Percentiles rank a stretch among this genome's conserved stretches.
These are phyloP conservation scores for Eudorcas thomsonii DNA, from an alignment of 2,113 vertebrate species.

Conservation along the genomic window DNA sequence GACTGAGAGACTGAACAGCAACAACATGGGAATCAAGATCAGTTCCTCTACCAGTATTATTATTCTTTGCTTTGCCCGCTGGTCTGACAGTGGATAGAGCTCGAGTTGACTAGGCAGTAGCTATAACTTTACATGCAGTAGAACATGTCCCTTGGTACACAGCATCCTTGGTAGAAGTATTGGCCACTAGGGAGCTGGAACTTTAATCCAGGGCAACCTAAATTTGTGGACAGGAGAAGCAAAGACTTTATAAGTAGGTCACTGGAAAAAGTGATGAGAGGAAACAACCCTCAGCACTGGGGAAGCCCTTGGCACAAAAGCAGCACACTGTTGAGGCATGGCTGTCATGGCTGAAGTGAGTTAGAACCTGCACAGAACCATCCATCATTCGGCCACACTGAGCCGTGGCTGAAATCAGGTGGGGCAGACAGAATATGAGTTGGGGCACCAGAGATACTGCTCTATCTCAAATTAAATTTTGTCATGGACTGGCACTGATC, in stretches of 20 bases:
- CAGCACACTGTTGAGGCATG: background rate
- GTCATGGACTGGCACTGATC: background rate
- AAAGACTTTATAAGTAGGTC: background rate
- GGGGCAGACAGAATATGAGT: background rate
- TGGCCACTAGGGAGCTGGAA: background rate
- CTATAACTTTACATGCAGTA: background rate
- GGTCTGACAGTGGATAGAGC: background rate
- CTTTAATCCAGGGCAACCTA: background rate
- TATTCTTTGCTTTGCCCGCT: background rate
- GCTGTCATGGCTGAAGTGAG: background rate
- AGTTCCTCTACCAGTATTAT: background rate
- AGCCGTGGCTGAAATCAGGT: background rate
- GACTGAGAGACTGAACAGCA: background rate
- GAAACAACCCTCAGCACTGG: background rate
- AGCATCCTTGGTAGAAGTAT: background rate
- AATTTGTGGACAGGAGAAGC: background rate
- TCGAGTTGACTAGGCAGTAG: background rate
- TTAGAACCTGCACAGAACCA: background rate
- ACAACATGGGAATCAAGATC: background rate
- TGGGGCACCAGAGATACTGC: background rate
- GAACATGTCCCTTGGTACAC: background rate
- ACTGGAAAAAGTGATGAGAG: background rate
- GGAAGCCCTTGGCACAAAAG: background rate
- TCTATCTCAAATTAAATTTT: background rate
- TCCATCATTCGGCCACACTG: background rate